These are phyloP conservation scores for Baccha elongata DNA, from an alignment of 2,888 invertebrate genomes.

Conservation along the genomic window DNA sequence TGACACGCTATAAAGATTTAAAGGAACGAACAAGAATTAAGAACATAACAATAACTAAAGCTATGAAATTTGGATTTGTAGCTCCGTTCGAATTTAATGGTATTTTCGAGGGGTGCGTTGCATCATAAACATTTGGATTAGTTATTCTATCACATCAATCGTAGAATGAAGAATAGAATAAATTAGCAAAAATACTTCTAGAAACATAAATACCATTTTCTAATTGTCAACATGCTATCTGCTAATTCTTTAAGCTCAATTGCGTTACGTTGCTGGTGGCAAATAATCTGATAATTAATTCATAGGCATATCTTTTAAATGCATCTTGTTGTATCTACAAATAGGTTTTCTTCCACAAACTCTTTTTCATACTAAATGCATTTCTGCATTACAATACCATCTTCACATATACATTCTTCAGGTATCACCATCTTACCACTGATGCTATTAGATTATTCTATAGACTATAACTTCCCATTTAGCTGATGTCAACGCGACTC, in stretches of 20 bases:
- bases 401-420: not conserved
- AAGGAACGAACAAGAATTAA: not conserved
- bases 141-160: no score
- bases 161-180: no score
- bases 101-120: not conserved
- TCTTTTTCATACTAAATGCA: constrained; percentile 23
- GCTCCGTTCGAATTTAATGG: not conserved
- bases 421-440: constrained; percentile 18
- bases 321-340: constrained; percentile 60
- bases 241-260: no score
- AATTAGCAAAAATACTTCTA: no score
- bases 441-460: constrained; percentile 3
- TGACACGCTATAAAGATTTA: constrained; percentile 6
- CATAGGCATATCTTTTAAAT: constrained; percentile 64
- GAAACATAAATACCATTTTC: not conserved
- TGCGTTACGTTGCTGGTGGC: constrained; percentile 26
- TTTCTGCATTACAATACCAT: constrained; percentile 25
- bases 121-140: not conserved
- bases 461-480: constrained; percentile 69
- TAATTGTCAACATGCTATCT: not conserved
- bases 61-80: not conserved
- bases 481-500: constrained; percentile 68
- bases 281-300: constrained; percentile 65
- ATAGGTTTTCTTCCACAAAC: constrained; percentile 37
- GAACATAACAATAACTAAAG: not conserved